Base-by-base conservation (phyloP, 2,888 invertebrate genomes). In the Drosophila algonquin region DNA sequence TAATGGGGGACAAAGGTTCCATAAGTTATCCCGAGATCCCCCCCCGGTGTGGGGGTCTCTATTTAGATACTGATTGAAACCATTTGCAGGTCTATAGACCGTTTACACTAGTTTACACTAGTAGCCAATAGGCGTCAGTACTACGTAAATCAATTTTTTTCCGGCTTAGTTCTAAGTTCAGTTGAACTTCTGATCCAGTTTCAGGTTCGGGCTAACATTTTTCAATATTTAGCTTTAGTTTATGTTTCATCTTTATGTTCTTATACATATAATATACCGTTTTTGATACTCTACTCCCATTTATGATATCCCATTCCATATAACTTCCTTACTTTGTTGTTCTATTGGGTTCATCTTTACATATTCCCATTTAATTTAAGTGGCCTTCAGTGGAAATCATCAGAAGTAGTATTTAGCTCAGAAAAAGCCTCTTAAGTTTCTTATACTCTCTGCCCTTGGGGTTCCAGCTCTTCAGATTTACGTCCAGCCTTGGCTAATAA, bases 1-100 rank as follows among this genome's bases (percentile, higher is more conserved):
- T n/a, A 59, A 69, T 44, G 52, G 69, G 54, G 53, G 60, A 46
- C 60, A 70, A 53, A 55, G 71, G 48, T 50, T 50, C 50, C 44
- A 51, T 56, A 67, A 56, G 45, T 56, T 32, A 45, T 24, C 21
- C 3, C 21, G 55, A 16, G 9, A 8, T 50, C 52, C 14, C 14
- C 14, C 14, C 52, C 16, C 14, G 40, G 46, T 4, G 14, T n/a
- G n/a, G n/a, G 21, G n/a, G 9, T 30, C 50, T 65, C 65, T 21
- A 12, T 21, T 61, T 40, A 8, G 67, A 8, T 2, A 12, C 44
- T 46, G 55, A 55, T 56, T 56, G 55, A 50, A 67, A n/a, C 7
- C 40, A 40, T 40, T 40, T 40, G 40, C 7, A 40, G n/a, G 40
- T 14, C 40, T 40, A 40, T n/a, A n/a, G n/a, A 7, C 3, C 21